A percentile compares a stretch with the other conserved stretches of the same genome.
Evolutionary conservation across 1,140 invertebrate species (phyloP).

Genomic region (Diabrotica virgifera): DNA sequence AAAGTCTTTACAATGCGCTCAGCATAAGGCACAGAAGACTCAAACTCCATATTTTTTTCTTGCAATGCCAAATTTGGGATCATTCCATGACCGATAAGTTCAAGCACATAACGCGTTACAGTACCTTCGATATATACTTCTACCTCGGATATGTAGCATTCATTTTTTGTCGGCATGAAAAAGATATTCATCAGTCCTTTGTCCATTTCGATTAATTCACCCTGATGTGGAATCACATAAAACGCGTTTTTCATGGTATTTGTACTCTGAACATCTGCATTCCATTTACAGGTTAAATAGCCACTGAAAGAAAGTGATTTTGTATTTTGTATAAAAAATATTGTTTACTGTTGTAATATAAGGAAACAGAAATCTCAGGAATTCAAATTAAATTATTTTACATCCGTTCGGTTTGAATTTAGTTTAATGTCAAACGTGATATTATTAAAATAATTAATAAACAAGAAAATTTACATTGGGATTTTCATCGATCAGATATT

Average conservation of each 20-base stretch:
- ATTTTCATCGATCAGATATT: too few species aligned
- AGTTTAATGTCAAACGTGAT: too few species aligned
- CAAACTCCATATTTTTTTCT: constrained; percentile 42
- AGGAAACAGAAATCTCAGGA: too few species aligned
- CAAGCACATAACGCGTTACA: constrained; percentile 32
- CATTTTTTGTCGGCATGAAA: constrained; percentile 36
- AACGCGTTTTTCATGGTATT: constrained; percentile 28
- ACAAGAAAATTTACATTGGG: too few species aligned
- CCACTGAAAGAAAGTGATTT: constrained; percentile 38
- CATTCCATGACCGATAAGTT: constrained; percentile 44
- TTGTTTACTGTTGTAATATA: too few species aligned
- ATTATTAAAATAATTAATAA: too few species aligned
- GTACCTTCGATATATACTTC: constrained; percentile 41
- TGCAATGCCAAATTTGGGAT: constrained; percentile 44
- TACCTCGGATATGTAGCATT: constrained; percentile 36
- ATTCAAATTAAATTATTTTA: too few species aligned
- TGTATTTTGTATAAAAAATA: too few species aligned
- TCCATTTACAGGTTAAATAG: constrained; percentile 46
- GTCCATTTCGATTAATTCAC: constrained; percentile 29
- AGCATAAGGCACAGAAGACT: constrained; percentile 43
- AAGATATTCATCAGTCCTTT: constrained; percentile 31
- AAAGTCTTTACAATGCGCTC: constrained; percentile 37
- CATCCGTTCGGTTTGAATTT: too few species aligned
- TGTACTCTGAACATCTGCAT: constrained; percentile 31
- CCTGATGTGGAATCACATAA: constrained; percentile 31